Conservation (phyloP, 2,113 vertebrate species). For the Psilopogon haemacephalus region DNA sequence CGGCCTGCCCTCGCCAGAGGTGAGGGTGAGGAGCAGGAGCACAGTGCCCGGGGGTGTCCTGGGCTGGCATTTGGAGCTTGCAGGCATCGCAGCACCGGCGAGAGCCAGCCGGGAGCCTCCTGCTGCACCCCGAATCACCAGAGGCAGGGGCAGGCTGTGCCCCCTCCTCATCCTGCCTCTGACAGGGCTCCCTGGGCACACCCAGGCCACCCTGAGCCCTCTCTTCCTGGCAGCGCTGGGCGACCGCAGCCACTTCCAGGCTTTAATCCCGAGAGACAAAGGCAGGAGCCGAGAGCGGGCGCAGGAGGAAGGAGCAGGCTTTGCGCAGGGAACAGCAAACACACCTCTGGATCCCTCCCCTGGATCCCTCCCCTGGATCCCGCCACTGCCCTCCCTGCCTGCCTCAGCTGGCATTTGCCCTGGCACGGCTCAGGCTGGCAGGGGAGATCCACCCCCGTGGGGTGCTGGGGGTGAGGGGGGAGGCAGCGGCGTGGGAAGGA, state of each 20-base stretch:
- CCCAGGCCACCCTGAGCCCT: not conserved
- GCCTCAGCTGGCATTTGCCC: not conserved
- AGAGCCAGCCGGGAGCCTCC: not conserved
- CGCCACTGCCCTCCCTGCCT: not conserved
- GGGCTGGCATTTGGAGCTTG: not conserved
- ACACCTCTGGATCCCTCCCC: not conserved
- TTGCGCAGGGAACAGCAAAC: conserved; percentile 65
- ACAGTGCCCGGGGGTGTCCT: fast-evolving
- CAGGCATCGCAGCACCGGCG: fast-evolving
- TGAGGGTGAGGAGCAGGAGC: fast-evolving
- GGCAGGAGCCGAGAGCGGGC: not conserved
- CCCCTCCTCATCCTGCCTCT: not conserved
- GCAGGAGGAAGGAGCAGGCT: conserved; percentile 35
- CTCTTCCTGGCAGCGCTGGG: not conserved
- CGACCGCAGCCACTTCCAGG: not conserved
- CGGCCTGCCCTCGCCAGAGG: fast-evolving
- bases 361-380: not conserved
- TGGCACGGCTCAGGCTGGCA: not conserved
- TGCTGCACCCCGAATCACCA: not conserved
- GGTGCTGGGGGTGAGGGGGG: not conserved
- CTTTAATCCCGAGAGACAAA: conserved; percentile 60
- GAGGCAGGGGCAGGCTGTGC: not conserved
- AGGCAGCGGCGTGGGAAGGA: not conserved
- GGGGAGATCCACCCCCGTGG: fast-evolving
- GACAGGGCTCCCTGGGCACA: not conserved